Conservation (phyloP, 2,888 invertebrate genomes). For the Pseudococcus jackbeardsleyi region DNA sequence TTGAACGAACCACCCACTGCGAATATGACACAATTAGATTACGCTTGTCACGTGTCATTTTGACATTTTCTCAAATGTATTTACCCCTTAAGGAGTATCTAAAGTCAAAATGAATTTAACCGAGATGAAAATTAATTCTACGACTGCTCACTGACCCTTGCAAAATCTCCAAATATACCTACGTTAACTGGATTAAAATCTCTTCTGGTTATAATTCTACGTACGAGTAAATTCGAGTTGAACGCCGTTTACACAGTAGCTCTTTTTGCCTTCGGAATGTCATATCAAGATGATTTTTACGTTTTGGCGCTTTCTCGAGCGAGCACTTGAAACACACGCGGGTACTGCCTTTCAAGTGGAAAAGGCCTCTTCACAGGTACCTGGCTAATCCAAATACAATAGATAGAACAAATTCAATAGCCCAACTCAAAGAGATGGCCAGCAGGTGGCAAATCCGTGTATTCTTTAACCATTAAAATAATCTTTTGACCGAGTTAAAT, state of each 20-base stretch:
- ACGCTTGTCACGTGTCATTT: constrained; percentile 59
- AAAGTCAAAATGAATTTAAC: constrained; percentile 45
- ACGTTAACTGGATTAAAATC: constrained; percentile 10
- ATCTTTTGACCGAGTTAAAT: constrained; percentile 50
- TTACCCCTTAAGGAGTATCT: not conserved
- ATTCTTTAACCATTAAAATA: constrained; percentile 43
- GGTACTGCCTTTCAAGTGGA: not conserved
- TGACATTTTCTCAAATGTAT: constrained; percentile 33
- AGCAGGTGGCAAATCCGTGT: constrained; percentile 61
- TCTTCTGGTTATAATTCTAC: constrained; percentile 3
- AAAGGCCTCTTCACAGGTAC: constrained; percentile 31
- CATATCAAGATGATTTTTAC: constrained; percentile 49
- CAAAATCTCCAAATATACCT: not conserved
- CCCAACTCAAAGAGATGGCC: constrained; percentile 9
- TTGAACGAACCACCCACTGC: constrained; percentile 49
- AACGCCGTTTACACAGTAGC: constrained; percentile 25
- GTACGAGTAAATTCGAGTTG: not conserved
- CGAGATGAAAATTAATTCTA: not conserved
- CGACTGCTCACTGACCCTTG: constrained; percentile 8
- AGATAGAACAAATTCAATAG: constrained; percentile 42
- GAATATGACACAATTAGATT: constrained; percentile 63
- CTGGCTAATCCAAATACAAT: constrained; percentile 62
- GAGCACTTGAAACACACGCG: not conserved
- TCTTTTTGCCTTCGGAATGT: not conserved
- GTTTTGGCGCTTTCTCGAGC: constrained; percentile 39